Percentiles rank a stretch among this genome's conserved stretches.
These are phyloP conservation scores for Temnothorax nylanderi DNA, from an alignment of 1,140 invertebrate genomes.

Conservation along the genomic window DNA sequence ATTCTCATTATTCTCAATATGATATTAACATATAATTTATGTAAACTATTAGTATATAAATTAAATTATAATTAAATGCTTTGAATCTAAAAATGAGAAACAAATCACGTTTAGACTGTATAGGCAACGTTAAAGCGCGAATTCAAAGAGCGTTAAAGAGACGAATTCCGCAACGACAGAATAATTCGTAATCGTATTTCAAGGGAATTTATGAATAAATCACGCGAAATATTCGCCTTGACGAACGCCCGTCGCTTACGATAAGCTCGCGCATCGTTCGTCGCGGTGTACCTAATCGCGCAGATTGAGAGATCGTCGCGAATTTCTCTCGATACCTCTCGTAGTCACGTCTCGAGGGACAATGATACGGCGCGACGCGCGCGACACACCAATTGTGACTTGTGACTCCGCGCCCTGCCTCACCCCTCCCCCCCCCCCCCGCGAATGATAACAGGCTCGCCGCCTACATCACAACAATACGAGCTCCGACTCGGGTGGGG, in stretches of 20 bases:
- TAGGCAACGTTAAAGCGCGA: not conserved
- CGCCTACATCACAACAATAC: not conserved
- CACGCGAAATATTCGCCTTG: not conserved
- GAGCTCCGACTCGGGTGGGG: not conserved
- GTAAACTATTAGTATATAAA: too few relatives aligned
- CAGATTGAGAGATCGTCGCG: not conserved
- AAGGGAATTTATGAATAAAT: not conserved
- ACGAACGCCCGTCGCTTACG: not conserved
- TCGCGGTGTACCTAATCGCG: not conserved
- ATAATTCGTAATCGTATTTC: not conserved
- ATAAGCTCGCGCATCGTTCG: not conserved
- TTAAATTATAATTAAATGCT: not conserved
- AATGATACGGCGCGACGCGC: not conserved
- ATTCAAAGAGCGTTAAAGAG: not conserved
- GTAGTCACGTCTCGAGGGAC: not conserved
- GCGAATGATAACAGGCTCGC: not conserved
- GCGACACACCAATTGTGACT: not conserved
- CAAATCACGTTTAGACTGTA: too few relatives aligned
- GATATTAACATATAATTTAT: not conserved
- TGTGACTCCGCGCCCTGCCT: not conserved
- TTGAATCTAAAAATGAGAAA: too few relatives aligned
- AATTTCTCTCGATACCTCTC: not conserved
- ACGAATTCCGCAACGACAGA: not conserved
- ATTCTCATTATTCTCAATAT: not conserved
- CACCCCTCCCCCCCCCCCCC: too few relatives aligned